Evolutionary conservation across 2,888 invertebrate species (phyloP), one percentile per base, ranked within the genome.

Genomic region (Parelbella ahira): DNA sequence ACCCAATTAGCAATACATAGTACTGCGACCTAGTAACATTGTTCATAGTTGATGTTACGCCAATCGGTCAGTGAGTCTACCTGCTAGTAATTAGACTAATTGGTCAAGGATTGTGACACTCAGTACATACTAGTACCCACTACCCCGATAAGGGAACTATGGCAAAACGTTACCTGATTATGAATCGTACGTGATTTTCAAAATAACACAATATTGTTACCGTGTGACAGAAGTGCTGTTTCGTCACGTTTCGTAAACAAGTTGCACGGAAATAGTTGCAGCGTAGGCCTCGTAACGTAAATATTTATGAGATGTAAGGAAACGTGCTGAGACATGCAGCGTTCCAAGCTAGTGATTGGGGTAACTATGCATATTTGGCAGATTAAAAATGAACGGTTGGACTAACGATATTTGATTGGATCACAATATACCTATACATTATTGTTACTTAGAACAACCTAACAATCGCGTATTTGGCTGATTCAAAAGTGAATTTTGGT

Each of bases 201-300:
- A n/a, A n/a, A n/a, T n/a, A n/a, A n/a, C n/a, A n/a, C 10, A 2
- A 9, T 13, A 24, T 36, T 7, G n/a, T 24, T 9, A 24, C n/a
- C 2, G 15, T 13, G 23, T 46, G 36, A 47, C 20, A 46, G 25
- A 42, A 43, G 42, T 24, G 7, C 12, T 13, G 24, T 41, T 38
- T 48, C 34, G 25, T 38, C 46, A 37, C 34, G 43, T 45, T 53
- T 47, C 37, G 38, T 33, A 34, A 44, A 24, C 41, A 19, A 20
- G 15, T 15, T 15, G 15, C 2, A 15, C 12, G 13, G n/a, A n/a
- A n/a, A n/a, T 23, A 4, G 3, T 8, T 4, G 10, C 24, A 24
- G 8, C 24, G n/a, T n/a, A n/a, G n/a, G n/a, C n/a, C n/a, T n/a
- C n/a, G n/a, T n/a, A n/a, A n/a, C n/a, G n/a, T n/a, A n/a, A n/a